Percentiles rank a stretch among this genome's conserved stretches.
Conservation (phyloP, 2,888 invertebrate species). For the Erynnis tages region DNA sequence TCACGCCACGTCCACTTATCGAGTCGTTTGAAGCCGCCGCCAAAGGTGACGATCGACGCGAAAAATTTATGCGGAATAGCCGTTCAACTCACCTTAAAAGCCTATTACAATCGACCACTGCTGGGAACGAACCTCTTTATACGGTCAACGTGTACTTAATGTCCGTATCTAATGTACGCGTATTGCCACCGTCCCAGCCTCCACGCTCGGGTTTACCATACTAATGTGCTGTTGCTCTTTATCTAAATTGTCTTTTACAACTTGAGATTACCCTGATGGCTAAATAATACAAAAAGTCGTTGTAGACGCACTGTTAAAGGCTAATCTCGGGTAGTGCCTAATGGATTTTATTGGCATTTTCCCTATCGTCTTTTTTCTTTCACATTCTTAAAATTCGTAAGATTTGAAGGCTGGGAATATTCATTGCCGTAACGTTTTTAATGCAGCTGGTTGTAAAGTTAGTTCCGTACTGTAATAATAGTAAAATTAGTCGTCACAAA, state of each 20-base stretch:
- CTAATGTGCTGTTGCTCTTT: conserved; percentile 23
- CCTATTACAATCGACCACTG: conserved; percentile 37
- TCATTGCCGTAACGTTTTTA: not conserved
- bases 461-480: not conserved
- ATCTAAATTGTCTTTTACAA: conserved; percentile 29
- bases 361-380: conserved; percentile 23
- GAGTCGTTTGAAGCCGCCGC: conserved; percentile 68
- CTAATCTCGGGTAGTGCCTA: conserved; percentile 27
- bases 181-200: conserved; percentile 12
- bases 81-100: conserved; percentile 37
- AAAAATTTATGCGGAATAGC: conserved; percentile 54
- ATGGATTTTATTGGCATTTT: conserved; percentile 29
- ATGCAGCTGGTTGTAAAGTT: no score
- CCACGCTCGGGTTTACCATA: conserved; percentile 9
- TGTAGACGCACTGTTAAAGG: conserved; percentile 26
- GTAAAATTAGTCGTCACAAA: not conserved
- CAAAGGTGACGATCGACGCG: conserved; percentile 71
- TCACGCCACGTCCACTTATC: conserved; percentile 66
- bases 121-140: conserved; percentile 27
- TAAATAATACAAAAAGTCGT: conserved; percentile 27
- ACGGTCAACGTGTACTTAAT: conserved; percentile 11
- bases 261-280: conserved; percentile 26
- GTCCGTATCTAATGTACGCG: conserved; percentile 5
- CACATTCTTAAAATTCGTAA: conserved; percentile 23
- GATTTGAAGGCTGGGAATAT: conserved; percentile 2